phyloP scores from a whole-genome alignment of 2,797 vertebrate species.

The Corythornis leucogaster region DNA sequence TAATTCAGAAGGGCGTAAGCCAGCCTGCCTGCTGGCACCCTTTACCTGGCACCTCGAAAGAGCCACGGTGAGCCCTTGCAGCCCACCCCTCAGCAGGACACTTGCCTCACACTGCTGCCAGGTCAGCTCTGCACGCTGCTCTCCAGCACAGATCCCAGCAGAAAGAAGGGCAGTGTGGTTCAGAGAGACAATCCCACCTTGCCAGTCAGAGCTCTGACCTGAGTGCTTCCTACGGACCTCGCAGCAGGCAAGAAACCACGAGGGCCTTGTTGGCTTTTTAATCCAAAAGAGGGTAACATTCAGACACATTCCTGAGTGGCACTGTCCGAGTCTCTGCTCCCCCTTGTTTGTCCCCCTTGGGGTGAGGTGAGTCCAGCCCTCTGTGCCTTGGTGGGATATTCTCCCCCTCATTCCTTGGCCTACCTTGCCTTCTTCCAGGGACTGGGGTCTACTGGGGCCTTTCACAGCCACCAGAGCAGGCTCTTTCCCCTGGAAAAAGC shows the following conservation, averaged over 20 bases:
- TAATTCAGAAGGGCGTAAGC: neutral
- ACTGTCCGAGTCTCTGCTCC: neutral
- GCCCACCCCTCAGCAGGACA: neutral
- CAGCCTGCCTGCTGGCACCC: neutral
- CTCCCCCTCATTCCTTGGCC: neutral
- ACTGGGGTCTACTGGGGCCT: neutral
- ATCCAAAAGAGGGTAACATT: neutral
- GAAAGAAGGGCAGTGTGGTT: neutral
- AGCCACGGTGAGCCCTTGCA: fast-evolving
- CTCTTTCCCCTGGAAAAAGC: conserved; percentile 33
- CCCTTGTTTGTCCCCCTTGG: neutral
- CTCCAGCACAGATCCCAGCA: neutral
- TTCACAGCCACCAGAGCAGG: conserved; percentile 22
- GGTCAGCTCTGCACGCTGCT: neutral
- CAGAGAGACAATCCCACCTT: neutral
- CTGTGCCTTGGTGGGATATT: neutral
- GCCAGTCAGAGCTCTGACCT: neutral
- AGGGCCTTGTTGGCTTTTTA: neutral
- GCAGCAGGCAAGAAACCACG: neutral
- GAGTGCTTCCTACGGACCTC: neutral
- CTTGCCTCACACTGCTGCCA: neutral
- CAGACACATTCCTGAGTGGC: neutral
- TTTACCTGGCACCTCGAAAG: neutral
- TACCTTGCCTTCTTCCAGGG: neutral
- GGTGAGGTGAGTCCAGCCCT: neutral